A percentile compares a stretch with the other conserved stretches of the same genome.
phyloP scores from a whole-genome alignment of 2,113 vertebrate species.

The Cinclus cinclus region DNA sequence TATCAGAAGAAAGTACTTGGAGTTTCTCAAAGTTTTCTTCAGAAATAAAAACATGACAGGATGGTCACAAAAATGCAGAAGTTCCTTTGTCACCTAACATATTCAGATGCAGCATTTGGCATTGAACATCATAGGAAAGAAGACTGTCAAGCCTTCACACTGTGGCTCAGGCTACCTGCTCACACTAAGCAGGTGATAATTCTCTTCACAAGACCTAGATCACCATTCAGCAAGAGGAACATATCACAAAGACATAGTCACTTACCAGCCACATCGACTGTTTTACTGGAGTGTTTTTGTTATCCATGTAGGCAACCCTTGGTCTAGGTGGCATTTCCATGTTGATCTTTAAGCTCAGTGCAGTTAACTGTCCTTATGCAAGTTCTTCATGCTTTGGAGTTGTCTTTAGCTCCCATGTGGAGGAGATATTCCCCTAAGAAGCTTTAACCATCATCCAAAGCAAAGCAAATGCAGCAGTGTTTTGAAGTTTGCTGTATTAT shows the following conservation, averaged over 20 bases:
- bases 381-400: not conserved
- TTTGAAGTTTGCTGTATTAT: not conserved
- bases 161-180: not conserved
- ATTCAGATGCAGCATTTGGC: not conserved
- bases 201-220: not conserved
- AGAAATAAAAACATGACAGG: not conserved
- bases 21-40: not conserved
- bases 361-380: not conserved
- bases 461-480: not conserved
- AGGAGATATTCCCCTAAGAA: not conserved
- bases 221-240: not conserved
- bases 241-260: not conserved
- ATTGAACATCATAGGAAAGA: not conserved
- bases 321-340: not conserved
- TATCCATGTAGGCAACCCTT: rapidly evolving
- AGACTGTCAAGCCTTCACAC: not conserved
- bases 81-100: not conserved
- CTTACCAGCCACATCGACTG: not conserved
- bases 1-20: not conserved
- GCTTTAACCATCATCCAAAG: not conserved
- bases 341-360: not conserved
- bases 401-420: not conserved
- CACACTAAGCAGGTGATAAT: not conserved
- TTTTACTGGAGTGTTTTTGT: not conserved
- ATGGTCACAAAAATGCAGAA: not conserved